Evolutionary conservation across 2,888 invertebrate genomes (phyloP).

Genomic region (Busseola fusca): DNA sequence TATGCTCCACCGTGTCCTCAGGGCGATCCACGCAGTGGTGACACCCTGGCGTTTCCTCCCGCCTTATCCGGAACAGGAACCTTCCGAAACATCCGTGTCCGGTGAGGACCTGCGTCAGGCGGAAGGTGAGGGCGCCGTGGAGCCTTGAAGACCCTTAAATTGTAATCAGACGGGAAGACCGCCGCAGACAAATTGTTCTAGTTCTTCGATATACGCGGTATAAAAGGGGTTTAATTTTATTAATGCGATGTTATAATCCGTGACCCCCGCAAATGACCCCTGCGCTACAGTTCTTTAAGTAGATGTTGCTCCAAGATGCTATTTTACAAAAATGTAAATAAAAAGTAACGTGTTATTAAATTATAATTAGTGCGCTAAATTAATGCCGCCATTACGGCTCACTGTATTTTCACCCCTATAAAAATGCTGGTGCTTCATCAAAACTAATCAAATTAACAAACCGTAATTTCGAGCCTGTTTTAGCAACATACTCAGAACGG

Average conservation of each 20-base stretch:
- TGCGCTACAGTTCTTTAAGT: background rate
- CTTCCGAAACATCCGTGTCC: too few species aligned
- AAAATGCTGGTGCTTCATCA: background rate
- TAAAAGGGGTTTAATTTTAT: background rate
- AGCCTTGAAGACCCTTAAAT: too few species aligned
- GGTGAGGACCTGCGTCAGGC: too few species aligned
- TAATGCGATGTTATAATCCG: background rate
- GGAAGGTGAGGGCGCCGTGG: too few species aligned
- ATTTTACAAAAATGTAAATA: background rate
- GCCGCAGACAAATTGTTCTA: too few species aligned
- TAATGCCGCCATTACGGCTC: background rate
- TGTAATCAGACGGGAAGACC: too few species aligned
- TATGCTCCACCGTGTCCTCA: too few species aligned
- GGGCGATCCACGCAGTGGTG: too few species aligned
- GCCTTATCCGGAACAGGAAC: too few species aligned
- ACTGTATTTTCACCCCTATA: background rate
- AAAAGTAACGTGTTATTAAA: background rate
- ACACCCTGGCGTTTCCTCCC: too few species aligned
- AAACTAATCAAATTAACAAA: conserved; percentile 18
- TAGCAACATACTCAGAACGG: background rate
- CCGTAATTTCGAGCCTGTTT: conserved; percentile 13
- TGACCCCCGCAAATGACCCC: background rate
- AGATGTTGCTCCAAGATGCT: background rate
- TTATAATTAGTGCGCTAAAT: background rate
- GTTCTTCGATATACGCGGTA: too few species aligned